Evolutionary conservation across 2,113 vertebrate genomes (phyloP).

Genomic region (Scartelaos histophorus): DNA sequence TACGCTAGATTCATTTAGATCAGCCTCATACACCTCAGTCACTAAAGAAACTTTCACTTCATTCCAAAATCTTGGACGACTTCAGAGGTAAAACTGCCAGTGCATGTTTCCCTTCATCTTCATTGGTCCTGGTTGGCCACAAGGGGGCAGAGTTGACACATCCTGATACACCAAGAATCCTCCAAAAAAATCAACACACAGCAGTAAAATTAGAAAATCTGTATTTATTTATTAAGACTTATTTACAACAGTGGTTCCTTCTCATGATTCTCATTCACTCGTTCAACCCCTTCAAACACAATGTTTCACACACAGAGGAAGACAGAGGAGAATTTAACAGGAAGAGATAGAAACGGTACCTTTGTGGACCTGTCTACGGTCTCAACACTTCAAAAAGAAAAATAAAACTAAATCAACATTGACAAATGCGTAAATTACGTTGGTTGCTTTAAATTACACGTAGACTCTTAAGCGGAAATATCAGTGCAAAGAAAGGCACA

Average conservation of each 20-base stretch:
- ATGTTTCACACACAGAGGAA: conserved; percentile 35
- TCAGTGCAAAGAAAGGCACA: conserved; percentile 61
- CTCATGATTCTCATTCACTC: conserved; percentile 52
- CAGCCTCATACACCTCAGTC: no score
- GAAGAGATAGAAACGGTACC: conserved; percentile 48
- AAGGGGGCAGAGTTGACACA: no score
- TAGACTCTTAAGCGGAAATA: conserved; percentile 16
- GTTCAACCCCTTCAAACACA: conserved; percentile 50
- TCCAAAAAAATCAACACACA: neutral
- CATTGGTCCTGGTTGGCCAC: no score
- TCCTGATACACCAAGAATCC: no score
- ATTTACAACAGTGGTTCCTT: conserved; percentile 71
- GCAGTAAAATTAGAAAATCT: conserved; percentile 59
- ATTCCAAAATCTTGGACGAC: no score
- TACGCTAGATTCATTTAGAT: no score
- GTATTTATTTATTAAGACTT: conserved; percentile 74
- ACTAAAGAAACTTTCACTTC: no score
- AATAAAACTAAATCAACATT: neutral
- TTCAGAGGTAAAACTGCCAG: no score
- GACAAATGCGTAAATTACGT: neutral
- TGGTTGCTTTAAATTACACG: neutral
- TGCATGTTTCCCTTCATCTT: no score
- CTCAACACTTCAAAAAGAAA: conserved; percentile 20
- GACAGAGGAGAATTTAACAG: conserved; percentile 16
- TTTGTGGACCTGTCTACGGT: conserved; percentile 34